phyloP scores from a whole-genome alignment of 2,888 invertebrate species.

The Netelia fuscicornis region DNA sequence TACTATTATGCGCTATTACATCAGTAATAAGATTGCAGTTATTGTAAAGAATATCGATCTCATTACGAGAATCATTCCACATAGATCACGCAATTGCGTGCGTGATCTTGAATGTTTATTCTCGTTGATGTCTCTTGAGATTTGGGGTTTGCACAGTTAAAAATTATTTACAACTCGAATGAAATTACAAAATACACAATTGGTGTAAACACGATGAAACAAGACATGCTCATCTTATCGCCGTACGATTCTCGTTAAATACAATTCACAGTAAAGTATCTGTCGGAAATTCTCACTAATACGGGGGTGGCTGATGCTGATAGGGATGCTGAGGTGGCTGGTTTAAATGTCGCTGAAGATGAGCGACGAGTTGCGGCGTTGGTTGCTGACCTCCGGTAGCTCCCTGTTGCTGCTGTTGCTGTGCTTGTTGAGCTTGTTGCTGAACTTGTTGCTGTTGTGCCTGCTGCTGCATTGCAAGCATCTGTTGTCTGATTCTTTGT shows the following conservation, averaged over 20 bases:
- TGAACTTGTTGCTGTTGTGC: conserved; percentile 86
- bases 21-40: conserved; percentile 56
- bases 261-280: conserved; percentile 54
- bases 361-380: conserved; percentile 88
- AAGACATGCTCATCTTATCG: neutral
- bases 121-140: conserved; percentile 2
- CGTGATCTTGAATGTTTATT: conserved; percentile 20
- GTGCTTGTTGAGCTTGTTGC: conserved; percentile 85
- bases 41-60: conserved; percentile 34
- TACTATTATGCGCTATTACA: conserved; percentile 47
- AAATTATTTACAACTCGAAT: conserved; percentile 58
- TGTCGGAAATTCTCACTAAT: conserved; percentile 77
- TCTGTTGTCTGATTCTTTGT: conserved; percentile 89
- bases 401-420: conserved; percentile 82
- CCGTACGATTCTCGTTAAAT: conserved; percentile 41
- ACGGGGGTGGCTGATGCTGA: conserved; percentile 87
- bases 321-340: conserved; percentile 85
- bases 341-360: conserved; percentile 88
- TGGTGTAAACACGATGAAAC: conserved; percentile 11
- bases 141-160: conserved; percentile 20
- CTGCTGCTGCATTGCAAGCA: conserved; percentile 89
- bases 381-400: conserved; percentile 85
- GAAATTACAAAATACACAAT: conserved; percentile 42
- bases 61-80: conserved; percentile 20
- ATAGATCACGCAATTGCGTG: conserved; percentile 9